A percentile compares a stretch with the other conserved stretches of the same genome.
These are phyloP conservation scores for Pongo abelii DNA, from an alignment of 2,113 vertebrate genomes.

Conservation along the genomic window DNA sequence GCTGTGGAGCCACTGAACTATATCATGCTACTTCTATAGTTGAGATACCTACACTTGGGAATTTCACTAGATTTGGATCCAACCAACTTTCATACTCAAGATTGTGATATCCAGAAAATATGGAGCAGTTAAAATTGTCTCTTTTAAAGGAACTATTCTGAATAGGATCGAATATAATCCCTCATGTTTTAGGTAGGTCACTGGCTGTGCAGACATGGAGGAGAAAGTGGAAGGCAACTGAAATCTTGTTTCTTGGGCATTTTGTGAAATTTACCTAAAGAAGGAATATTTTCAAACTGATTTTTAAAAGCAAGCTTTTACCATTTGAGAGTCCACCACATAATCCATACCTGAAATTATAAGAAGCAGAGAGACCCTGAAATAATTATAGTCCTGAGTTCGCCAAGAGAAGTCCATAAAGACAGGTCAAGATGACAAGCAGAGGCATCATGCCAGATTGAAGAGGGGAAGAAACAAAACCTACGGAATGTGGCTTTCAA, in stretches of 20 bases:
- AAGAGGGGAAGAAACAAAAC: neutral
- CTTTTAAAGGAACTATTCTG: neutral
- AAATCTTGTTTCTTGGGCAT: neutral
- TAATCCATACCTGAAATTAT: neutral
- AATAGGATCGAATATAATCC: neutral
- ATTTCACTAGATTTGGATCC: neutral
- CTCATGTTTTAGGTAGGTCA: fast-evolving
- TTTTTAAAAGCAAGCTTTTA: neutral
- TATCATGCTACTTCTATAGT: neutral
- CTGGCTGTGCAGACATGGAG: neutral
- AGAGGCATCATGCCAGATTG: fast-evolving
- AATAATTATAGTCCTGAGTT: neutral
- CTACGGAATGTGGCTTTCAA: neutral
- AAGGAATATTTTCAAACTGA: neutral
- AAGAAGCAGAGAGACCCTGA: neutral
- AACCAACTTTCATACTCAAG: neutral
- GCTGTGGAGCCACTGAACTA: neutral
- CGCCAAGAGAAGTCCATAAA: neutral
- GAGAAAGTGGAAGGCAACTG: neutral
- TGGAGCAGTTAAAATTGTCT: neutral
- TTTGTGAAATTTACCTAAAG: neutral
- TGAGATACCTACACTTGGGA: neutral
- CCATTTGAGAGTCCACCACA: neutral
- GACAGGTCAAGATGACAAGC: neutral
- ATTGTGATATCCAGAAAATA: neutral